Conservation (phyloP, 2,888 invertebrate genomes). For the Notodonta dromedarius region DNA sequence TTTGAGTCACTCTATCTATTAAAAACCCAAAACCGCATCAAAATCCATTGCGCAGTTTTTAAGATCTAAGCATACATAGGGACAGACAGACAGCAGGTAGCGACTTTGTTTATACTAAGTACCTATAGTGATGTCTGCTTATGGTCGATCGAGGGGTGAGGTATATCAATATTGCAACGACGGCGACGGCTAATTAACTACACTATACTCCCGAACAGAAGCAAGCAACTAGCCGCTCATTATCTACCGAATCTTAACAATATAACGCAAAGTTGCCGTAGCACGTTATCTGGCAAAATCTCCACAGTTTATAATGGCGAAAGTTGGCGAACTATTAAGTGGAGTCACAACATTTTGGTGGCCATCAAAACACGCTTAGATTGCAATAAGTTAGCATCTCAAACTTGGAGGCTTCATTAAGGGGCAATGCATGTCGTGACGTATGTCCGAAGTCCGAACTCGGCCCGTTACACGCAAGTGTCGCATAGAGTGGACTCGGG, state of each 20-base stretch:
- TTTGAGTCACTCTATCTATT: too few species aligned
- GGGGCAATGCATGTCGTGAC: conserved; percentile 76
- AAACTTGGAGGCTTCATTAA: conserved; percentile 79
- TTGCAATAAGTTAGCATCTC: conserved; percentile 73
- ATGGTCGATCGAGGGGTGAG: too few species aligned
- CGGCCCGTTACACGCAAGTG: conserved; percentile 78
- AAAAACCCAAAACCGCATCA: too few species aligned
- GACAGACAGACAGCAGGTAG: too few species aligned
- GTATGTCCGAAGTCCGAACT: conserved; percentile 55
- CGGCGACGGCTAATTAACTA: not conserved
- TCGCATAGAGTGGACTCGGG: conserved; percentile 62
- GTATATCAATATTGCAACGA: not conserved
- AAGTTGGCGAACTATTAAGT: conserved; percentile 71
- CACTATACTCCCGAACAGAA: not conserved
- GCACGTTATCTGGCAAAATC: conserved; percentile 44
- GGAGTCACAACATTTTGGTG: conserved; percentile 68
- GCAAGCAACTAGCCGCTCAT: not conserved
- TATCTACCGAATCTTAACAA: conserved; percentile 14
- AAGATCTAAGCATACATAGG: too few species aligned
- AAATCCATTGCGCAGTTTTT: too few species aligned
- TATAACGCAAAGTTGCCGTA: conserved; percentile 37
- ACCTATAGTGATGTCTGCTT: too few species aligned
- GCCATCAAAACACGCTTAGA: conserved; percentile 78
- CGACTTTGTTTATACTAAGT: too few species aligned
- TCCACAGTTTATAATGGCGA: conserved; percentile 68